Evolutionary conservation across 2,113 vertebrate genomes (phyloP).

Genomic region (Mugil cephalus): DNA sequence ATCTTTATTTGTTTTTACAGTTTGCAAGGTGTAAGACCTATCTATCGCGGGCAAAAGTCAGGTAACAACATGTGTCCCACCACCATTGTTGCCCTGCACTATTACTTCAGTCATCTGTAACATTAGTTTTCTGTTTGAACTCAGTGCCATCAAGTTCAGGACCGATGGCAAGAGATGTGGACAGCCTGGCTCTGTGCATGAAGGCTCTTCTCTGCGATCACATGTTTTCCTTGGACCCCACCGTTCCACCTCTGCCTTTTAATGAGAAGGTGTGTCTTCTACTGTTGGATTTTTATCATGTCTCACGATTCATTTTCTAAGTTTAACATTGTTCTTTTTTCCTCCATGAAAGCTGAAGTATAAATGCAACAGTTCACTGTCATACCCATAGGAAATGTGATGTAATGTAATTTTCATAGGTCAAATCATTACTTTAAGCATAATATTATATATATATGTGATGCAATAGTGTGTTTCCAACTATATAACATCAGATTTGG

Average conservation of each 20-base stretch:
- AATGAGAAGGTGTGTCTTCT: slow-evolving; percentile 68
- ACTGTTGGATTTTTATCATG: not conserved
- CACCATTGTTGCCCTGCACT: not conserved
- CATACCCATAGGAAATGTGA: not conserved
- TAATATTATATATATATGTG: too few relatives aligned
- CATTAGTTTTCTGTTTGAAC: slow-evolving; percentile 8
- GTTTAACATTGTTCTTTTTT: too few relatives aligned
- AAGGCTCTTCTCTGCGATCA: slow-evolving; percentile 89
- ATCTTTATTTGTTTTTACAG: slow-evolving; percentile 46
- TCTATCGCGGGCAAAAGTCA: slow-evolving; percentile 73
- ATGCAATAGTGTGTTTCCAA: not conserved
- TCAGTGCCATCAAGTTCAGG: slow-evolving; percentile 81
- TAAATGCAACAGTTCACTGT: too few relatives aligned
- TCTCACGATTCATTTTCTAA: not conserved
- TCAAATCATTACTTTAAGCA: not conserved
- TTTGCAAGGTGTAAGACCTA: slow-evolving; percentile 29
- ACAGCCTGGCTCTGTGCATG: slow-evolving; percentile 91
- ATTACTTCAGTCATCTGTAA: not conserved
- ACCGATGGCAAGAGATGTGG: slow-evolving; percentile 90
- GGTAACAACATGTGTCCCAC: slow-evolving; percentile 49
- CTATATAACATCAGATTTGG: not conserved
- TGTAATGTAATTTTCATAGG: too few relatives aligned
- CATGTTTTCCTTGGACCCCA: slow-evolving; percentile 92
- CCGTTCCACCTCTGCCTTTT: slow-evolving; percentile 90
- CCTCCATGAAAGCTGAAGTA: too few relatives aligned